Evolutionary conservation across 1,140 invertebrate species (phyloP), one percentile per base, ranked within the genome.

Genomic region (Brachionus angularis): DNA sequence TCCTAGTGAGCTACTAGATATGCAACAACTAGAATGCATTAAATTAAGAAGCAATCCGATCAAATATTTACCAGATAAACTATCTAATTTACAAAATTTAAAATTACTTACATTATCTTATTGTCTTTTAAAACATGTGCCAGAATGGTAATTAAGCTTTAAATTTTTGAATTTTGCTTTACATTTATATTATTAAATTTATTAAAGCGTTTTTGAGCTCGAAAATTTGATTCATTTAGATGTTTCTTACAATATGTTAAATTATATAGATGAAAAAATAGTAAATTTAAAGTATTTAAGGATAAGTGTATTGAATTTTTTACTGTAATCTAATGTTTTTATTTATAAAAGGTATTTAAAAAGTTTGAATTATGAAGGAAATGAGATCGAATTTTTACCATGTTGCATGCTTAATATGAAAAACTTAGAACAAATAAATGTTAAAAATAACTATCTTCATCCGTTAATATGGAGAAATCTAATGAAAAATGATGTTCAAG

Each of bases 401-500:
- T 75, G 74, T 73, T 74, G 75, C 33, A 74, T 74, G n/a, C 44
- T 80, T 16, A 52, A 71, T 42, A 74, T 81, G 16, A 72, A 76
- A 16, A 61, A 49, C n/a, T 74, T 80, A 42, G 67, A 74, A 39
- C 73, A 74, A 50, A 58, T 81, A 0, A 77, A 76, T 72, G 76
- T 80, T 31, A 73, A 76, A 62, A 81, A 81, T 73, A 81, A 80
- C 69, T 79, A 78, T 62, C 78, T 81, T 77, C 79, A 80, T 73
- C 80, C 80, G 21, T 36, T 67, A 14, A 67, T 67, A 12, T 67
- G 62, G 62, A 27, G 62, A 2, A 21, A 23, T n/a, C 14, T 33
- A 16, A 67, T 47, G 39, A 8, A 10, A 10, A 67, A 50, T 36
- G 36, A 34, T 18, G 23, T 50, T 10, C 62, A 23, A 14, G 61